phyloP scores from a whole-genome alignment of 2,888 invertebrate species.

The Netelia fuscicornis region DNA sequence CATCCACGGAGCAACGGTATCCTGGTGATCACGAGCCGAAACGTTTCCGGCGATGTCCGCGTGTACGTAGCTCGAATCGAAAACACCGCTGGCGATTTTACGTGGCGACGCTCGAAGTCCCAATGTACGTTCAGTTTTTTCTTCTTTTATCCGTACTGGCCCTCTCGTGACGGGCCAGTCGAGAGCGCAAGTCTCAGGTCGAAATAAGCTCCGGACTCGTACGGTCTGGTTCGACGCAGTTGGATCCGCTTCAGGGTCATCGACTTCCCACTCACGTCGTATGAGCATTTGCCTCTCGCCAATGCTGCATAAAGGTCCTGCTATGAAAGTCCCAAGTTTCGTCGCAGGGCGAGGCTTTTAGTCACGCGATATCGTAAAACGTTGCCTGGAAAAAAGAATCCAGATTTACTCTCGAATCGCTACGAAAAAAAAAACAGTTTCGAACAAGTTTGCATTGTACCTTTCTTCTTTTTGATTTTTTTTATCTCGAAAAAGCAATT shows the following conservation, averaged over 20 bases:
- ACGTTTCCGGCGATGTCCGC: conserved; percentile 78
- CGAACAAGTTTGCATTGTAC: background rate
- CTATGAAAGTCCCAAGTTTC: conserved; percentile 15
- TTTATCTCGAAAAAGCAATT: conserved; percentile 57
- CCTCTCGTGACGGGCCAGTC: background rate
- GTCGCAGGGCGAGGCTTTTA: background rate
- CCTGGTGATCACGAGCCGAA: conserved; percentile 79
- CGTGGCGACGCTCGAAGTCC: background rate
- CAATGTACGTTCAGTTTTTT: conserved; percentile 10
- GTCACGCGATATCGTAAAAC: background rate
- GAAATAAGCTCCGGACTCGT: conserved; percentile 6
- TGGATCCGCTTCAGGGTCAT: conserved; percentile 48
- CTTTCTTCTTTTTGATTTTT: too few relatives aligned
- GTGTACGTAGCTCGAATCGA: conserved; percentile 64
- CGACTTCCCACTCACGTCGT: conserved; percentile 50
- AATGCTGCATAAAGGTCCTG: conserved; percentile 23
- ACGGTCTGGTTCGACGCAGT: background rate
- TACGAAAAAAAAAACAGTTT: background rate
- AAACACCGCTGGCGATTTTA: conserved; percentile 53
- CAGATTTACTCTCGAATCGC: background rate
- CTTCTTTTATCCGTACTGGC: background rate
- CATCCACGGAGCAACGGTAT: conserved; percentile 78
- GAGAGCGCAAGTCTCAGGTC: background rate
- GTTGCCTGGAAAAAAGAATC: background rate
- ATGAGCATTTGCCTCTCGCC: conserved; percentile 16